Percentiles rank a stretch among this genome's conserved stretches.
phyloP scores from a whole-genome alignment of 1,140 invertebrate genomes.

The Lordiphosa collinella region DNA sequence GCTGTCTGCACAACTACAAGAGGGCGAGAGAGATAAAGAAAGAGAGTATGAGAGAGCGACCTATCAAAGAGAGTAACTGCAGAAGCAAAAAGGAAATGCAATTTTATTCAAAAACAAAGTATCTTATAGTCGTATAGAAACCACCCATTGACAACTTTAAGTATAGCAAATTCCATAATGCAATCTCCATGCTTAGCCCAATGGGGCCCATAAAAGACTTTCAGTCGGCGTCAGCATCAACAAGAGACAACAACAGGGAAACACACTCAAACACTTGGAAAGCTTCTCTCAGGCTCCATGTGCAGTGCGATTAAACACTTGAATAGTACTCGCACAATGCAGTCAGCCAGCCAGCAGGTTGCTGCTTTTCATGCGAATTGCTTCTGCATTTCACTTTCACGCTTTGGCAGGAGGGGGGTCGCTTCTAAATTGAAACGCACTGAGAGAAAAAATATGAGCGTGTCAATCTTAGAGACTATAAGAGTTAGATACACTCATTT shows the following conservation, averaged over 20 bases:
- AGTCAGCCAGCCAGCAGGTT: conserved; percentile 11
- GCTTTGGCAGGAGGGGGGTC: conserved; percentile 21
- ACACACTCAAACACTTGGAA: neutral
- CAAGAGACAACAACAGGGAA: conserved; percentile 5
- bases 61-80: conserved; percentile 17
- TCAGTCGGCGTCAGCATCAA: neutral
- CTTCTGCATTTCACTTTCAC: conserved; percentile 58
- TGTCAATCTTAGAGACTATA: too few species aligned
- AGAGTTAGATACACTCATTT: too few species aligned
- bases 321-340: neutral
- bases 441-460: too few species aligned
- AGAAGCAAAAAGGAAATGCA: conserved; percentile 3
- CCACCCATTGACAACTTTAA: too few species aligned
- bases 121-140: too few species aligned
- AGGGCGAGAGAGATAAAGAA: conserved; percentile 9
- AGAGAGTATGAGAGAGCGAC: neutral
- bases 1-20: conserved; percentile 19
- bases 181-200: neutral
- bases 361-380: conserved; percentile 26
- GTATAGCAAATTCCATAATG: neutral
- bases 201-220: too few species aligned
- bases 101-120: neutral
- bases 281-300: neutral
- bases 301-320: conserved; percentile 28
- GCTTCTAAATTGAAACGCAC: conserved; percentile 22